A percentile compares a stretch with the other conserved stretches of the same genome.
phyloP scores from a whole-genome alignment of 2,113 vertebrate species.

The Circaetus cinerascens region DNA sequence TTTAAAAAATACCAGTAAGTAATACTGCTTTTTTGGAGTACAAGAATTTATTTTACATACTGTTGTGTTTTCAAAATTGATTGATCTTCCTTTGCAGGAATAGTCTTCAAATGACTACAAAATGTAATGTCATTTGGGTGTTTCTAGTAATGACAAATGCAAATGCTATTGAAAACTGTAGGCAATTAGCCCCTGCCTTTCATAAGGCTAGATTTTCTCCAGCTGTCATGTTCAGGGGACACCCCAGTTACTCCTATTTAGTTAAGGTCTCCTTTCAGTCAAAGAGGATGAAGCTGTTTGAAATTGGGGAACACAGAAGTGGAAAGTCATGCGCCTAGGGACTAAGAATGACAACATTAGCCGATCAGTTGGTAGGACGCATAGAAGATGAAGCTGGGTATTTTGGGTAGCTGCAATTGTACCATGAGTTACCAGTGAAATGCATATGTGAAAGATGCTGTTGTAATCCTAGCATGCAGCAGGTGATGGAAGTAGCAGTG shows the following conservation, averaged over 20 bases:
- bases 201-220: background rate
- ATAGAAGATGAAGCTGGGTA: background rate
- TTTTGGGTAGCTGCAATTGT: background rate
- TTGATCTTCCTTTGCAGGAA: background rate
- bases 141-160: background rate
- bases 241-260: background rate
- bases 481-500: background rate
- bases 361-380: background rate
- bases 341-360: background rate
- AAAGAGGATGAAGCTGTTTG: background rate
- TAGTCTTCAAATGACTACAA: background rate
- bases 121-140: background rate
- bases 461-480: background rate
- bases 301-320: background rate
- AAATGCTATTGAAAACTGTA: background rate
- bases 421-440: background rate
- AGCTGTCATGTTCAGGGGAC: background rate
- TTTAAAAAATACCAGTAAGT: background rate
- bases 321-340: accelerated
- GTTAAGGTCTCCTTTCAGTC: background rate
- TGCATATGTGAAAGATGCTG: background rate
- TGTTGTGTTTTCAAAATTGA: background rate
- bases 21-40: background rate
- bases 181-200: background rate
- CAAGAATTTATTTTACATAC: background rate